Evolutionary conservation across 2,113 vertebrate species (phyloP).

Genomic region (Dascyllus trimaculatus): DNA sequence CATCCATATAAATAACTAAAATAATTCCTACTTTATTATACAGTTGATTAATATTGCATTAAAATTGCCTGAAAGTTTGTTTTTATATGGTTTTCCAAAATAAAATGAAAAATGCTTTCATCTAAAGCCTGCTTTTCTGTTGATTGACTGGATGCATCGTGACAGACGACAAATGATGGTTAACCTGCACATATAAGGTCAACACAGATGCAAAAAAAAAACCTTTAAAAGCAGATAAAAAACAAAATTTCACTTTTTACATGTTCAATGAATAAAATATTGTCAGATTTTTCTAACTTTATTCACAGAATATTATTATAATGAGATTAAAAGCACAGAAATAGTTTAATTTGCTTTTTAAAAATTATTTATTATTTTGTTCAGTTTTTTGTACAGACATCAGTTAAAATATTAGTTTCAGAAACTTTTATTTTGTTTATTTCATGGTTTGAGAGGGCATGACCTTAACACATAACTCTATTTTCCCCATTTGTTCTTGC

Average conservation of each 20-base stretch:
- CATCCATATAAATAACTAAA: slow-evolving; percentile 4
- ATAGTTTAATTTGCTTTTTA: too few species aligned
- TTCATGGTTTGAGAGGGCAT: too few species aligned
- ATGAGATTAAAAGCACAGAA: too few species aligned
- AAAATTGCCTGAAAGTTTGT: background rate
- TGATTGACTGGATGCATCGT: slow-evolving; percentile 23
- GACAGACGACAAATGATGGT: slow-evolving; percentile 15
- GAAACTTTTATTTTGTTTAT: too few species aligned
- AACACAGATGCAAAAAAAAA: background rate
- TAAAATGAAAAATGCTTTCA: background rate
- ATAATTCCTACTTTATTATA: slow-evolving; percentile 18
- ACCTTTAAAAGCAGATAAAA: background rate
- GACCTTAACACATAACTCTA: too few species aligned
- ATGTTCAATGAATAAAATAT: background rate
- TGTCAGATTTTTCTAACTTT: too few species aligned
- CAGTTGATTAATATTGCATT: slow-evolving; percentile 31
- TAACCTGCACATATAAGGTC: slow-evolving; percentile 1
- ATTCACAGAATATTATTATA: too few species aligned
- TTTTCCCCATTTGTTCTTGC: too few species aligned
- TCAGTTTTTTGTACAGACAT: too few species aligned
- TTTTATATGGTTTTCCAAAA: background rate
- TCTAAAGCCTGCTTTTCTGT: background rate
- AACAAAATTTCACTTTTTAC: background rate
- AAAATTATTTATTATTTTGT: too few species aligned
- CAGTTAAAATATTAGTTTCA: too few species aligned